Conservation (phyloP, 92 coral and sea anemone genomes). For the Epizoanthus stellaris region DNA sequence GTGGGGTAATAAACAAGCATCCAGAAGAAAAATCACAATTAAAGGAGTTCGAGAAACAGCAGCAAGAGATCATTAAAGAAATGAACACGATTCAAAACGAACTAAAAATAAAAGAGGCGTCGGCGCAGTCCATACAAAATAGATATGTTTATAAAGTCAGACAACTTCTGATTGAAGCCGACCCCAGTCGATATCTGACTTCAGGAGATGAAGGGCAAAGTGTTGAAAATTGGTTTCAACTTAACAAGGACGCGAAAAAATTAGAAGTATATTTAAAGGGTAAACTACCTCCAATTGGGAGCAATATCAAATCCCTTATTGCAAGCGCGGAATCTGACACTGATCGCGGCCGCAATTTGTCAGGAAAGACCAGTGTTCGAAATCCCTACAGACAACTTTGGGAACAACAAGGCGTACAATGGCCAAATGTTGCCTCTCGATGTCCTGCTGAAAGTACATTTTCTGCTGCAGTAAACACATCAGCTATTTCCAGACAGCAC, state of each 20-base stretch:
- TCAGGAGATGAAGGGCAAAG: not conserved
- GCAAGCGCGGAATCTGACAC: constrained; percentile 8
- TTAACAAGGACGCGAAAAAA: constrained; percentile 34
- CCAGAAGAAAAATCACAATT: constrained; percentile 11
- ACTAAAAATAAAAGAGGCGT: not conserved
- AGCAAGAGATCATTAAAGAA: constrained; percentile 4
- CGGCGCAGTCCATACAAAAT: not conserved
- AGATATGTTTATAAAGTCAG: constrained; percentile 31
- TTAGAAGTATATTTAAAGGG: not conserved
- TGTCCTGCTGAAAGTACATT: too few species aligned
- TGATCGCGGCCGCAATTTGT: too few species aligned
- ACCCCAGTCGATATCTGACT: constrained; percentile 3
- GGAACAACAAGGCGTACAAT: constrained; percentile 11
- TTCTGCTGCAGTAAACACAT: too few species aligned
- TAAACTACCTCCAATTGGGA: constrained; percentile 18
- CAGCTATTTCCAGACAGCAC: too few species aligned
- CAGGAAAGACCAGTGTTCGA: constrained; percentile 22
- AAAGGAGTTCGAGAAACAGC: constrained; percentile 27
- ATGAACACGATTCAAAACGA: too few species aligned
- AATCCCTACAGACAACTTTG: constrained; percentile 34
- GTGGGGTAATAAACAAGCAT: constrained; percentile 19
- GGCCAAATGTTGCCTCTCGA: not conserved
- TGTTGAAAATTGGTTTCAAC: constrained; percentile 44
- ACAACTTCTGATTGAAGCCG: constrained; percentile 4
- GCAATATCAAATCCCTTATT: constrained; percentile 2